Evolutionary conservation across 2,797 vertebrate genomes (phyloP).

Genomic region (Paedocypris micromegethes): DNA sequence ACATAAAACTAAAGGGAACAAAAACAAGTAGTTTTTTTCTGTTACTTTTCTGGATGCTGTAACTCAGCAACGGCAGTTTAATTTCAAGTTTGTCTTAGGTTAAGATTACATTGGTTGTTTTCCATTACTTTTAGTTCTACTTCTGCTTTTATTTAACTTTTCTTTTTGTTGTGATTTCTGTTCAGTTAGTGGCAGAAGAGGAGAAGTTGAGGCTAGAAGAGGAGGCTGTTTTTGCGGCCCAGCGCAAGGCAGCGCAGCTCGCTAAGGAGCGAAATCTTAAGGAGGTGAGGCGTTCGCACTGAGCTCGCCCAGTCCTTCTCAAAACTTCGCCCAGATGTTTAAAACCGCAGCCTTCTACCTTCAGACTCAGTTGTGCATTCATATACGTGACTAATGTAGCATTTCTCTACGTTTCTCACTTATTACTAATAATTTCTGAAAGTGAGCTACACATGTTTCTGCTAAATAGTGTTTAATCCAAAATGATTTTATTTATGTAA

Average conservation of each 20-base stretch:
- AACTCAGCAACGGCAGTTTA: constrained; percentile 25
- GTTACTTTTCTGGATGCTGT: background rate
- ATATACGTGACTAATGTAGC: no score
- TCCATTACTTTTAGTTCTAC: constrained; percentile 45
- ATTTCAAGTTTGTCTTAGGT: constrained; percentile 65
- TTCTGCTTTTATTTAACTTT: constrained; percentile 52
- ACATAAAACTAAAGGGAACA: no score
- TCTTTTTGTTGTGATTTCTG: constrained; percentile 81
- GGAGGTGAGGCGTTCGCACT: constrained; percentile 89
- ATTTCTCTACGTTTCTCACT: no score
- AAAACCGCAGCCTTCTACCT: constrained; percentile 7
- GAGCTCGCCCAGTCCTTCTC: constrained; percentile 61
- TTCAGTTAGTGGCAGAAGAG: constrained; percentile 98
- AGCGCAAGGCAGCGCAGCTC: constrained; percentile 92
- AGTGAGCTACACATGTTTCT: no score
- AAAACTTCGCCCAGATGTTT: constrained; percentile 10
- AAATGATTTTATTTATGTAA: no score
- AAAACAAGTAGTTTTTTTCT: no score
- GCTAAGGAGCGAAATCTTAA: constrained; percentile 87
- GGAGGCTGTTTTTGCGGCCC: constrained; percentile 91
- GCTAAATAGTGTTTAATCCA: no score
- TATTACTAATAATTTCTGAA: no score
- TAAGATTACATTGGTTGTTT: constrained; percentile 51
- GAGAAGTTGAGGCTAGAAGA: constrained; percentile 99
- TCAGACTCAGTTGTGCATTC: background rate